Base-by-base conservation (phyloP, 2,888 invertebrate genomes). In the Melieria picta region DNA sequence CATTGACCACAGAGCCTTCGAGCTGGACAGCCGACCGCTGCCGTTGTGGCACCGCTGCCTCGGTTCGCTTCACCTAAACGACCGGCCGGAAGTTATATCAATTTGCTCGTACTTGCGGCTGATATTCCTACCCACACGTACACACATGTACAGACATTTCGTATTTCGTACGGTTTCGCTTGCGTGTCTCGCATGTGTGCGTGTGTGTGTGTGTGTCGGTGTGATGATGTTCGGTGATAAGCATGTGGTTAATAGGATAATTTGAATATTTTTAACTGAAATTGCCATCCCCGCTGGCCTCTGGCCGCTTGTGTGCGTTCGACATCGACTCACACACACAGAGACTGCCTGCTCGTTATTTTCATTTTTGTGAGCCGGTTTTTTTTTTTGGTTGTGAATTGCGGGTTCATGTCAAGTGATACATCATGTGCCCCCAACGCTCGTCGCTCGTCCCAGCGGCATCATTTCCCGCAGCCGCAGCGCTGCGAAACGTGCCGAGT, bases 201-300 rank as follows among this genome's bases (percentile, higher is more conserved):
- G 62, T 52, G n/a, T 9, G 16, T 45, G 6, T 10, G n/a, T 61
- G 13, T 52, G n/a, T 60, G 63, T 72, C 56, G 48, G 43, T 63
- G 60, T 55, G 63, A 60, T 71, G 73, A 43, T 69, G 74, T 63
- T 67, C 62, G 50, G 42, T 69, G 72, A 74, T 74, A 74, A 74
- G 69, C 72, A 66, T 69, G 73, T 61, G 69, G 72, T 74, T 74
- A 72, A 74, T 73, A 69, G 72, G 69, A 72, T 74, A 72, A 74
- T 74, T 74, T 74, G 72, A 71, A 74, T 74, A 74, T 72, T 74
- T 74, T 68, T 64, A 63, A 56, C 66, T 71, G 58, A 71, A 68
- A 65, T 65, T 71, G 66, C 47, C 62, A 47, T 45, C 11, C 16
- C n/a, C n/a, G 64, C 58, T 13, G 42, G 56, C 48, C 16, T 42